Conservation (phyloP, 2,113 vertebrate species). For the Aphyosemion australe region DNA sequence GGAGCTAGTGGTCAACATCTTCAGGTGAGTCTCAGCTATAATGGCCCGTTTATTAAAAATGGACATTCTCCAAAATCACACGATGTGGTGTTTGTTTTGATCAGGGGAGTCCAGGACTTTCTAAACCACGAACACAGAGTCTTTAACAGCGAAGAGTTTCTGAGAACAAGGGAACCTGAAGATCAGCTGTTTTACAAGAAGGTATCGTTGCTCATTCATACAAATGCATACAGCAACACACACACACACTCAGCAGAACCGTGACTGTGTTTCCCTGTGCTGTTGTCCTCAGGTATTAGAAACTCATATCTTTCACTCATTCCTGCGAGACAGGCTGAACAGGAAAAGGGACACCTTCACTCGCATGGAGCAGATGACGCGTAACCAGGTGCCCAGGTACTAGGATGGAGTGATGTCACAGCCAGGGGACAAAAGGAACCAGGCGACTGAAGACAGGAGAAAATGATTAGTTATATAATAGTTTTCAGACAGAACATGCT, state of each 20-base stretch:
- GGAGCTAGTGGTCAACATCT: slow-evolving; percentile 90
- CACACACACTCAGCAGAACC: not conserved
- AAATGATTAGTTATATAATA: too few relatives aligned
- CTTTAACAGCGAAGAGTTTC: slow-evolving; percentile 96
- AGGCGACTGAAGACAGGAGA: not conserved
- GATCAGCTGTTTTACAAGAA: slow-evolving; percentile 91
- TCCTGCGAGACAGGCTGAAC: slow-evolving; percentile 92
- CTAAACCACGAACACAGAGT: slow-evolving; percentile 94
- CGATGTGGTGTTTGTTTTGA: not conserved
- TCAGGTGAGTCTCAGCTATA: slow-evolving; percentile 81
- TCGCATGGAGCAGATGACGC: slow-evolving; percentile 84
- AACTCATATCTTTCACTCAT: slow-evolving; percentile 94
- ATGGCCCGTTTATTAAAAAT: not conserved
- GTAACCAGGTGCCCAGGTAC: slow-evolving; percentile 85
- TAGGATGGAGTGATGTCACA: slow-evolving; percentile 62
- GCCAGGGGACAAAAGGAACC: not conserved
- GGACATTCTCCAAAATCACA: not conserved
- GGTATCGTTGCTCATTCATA: slow-evolving; percentile 69
- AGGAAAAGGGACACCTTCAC: slow-evolving; percentile 88
- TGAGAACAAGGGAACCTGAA: slow-evolving; percentile 82
- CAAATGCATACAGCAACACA: not conserved
- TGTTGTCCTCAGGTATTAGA: slow-evolving; percentile 84
- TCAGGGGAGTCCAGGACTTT: slow-evolving; percentile 90
- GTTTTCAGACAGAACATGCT: not conserved
- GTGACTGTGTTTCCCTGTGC: slow-evolving; percentile 28